Conservation (phyloP, 2,113 vertebrate genomes). For the Galbula dea region DNA sequence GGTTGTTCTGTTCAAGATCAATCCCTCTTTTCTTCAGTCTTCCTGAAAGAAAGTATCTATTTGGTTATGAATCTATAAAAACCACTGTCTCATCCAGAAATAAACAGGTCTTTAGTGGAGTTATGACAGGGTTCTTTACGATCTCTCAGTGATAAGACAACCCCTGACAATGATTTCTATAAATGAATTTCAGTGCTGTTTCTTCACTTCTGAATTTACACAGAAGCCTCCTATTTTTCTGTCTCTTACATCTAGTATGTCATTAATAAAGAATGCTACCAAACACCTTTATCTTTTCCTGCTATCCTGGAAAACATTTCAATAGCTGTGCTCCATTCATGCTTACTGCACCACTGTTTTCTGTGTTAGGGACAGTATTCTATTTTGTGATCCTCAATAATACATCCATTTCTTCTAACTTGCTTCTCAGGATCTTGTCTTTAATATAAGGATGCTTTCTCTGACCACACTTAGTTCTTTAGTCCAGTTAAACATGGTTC, state of each 20-base stretch:
- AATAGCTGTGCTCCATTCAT: not conserved
- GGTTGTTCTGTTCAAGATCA: not conserved
- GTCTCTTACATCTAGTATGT: not conserved
- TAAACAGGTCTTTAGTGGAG: not conserved
- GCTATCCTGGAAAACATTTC: not conserved
- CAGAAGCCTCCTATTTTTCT: not conserved
- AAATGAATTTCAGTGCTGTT: not conserved
- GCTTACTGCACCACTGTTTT: not conserved
- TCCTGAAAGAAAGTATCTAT: not conserved
- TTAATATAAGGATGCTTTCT: not conserved
- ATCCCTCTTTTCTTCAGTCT: not conserved
- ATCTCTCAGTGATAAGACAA: not conserved
- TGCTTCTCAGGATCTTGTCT: not conserved
- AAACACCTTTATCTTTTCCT: not conserved
- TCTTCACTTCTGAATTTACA: not conserved
- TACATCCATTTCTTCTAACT: not conserved
- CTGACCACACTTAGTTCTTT: not conserved
- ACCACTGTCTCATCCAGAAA: not conserved
- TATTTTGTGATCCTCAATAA: not conserved
- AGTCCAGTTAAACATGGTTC: not conserved
- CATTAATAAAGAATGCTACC: not conserved
- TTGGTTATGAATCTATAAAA: not conserved
- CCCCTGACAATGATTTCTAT: not conserved
- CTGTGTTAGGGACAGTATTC: not conserved
- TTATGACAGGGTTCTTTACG: not conserved